Evolutionary conservation across 2,113 vertebrate genomes (phyloP).

Genomic region (Tragulus kanchil): DNA sequence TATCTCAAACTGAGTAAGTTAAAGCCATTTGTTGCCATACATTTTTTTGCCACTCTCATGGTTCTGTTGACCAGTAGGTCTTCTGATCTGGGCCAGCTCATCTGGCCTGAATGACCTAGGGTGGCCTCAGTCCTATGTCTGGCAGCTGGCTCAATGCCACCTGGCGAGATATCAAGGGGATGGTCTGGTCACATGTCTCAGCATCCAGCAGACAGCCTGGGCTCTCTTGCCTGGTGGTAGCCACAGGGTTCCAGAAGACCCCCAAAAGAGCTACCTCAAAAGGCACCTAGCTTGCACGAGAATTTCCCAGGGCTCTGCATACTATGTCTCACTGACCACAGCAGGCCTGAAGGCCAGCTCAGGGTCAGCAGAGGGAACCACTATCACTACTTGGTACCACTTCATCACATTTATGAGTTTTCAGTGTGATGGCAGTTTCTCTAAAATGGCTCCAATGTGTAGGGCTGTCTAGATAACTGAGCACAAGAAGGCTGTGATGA

Average conservation of each 20-base stretch:
- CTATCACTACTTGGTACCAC: too few species aligned
- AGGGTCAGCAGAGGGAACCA: neutral
- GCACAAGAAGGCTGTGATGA: neutral
- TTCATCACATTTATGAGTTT: neutral
- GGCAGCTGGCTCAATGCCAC: neutral
- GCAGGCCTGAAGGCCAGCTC: neutral
- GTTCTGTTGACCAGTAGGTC: neutral
- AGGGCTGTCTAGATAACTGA: neutral
- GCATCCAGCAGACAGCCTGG: neutral
- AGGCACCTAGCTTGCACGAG: accelerated
- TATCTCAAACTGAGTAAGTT: neutral
- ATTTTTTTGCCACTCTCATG: neutral
- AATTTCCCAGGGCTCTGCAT: neutral
- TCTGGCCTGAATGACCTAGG: too few species aligned
- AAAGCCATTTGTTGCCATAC: neutral
- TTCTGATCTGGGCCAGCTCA: neutral
- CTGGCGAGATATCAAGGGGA: accelerated
- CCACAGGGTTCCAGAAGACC: neutral
- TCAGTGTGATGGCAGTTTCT: neutral
- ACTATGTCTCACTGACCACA: neutral
- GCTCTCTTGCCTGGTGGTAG: neutral
- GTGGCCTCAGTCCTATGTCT: neutral
- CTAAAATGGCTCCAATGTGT: neutral
- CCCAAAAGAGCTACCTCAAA: neutral
- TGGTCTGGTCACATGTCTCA: neutral